A percentile compares a stretch with the other conserved stretches of the same genome.
These are phyloP conservation scores for Sitobion miscanthi DNA, from an alignment of 1,140 invertebrate genomes.

Conservation along the genomic window DNA sequence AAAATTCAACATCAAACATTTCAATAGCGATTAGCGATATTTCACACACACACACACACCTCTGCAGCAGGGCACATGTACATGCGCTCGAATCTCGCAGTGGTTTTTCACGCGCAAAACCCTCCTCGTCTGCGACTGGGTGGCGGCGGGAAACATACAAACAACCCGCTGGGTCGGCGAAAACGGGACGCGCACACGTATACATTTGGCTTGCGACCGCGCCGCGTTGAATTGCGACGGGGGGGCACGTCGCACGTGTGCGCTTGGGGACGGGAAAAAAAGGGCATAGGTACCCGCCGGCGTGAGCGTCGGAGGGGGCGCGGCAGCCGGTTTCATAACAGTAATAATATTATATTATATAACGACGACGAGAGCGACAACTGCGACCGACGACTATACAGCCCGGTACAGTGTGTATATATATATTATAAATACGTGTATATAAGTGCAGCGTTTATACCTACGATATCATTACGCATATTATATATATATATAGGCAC, in stretches of 20 bases:
- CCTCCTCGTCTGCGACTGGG: not conserved
- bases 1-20: not conserved
- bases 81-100: not conserved
- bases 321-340: constrained; percentile 43
- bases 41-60: too few relatives aligned
- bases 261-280: not conserved
- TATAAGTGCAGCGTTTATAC: not conserved
- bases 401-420: too few relatives aligned
- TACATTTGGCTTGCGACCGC: not conserved
- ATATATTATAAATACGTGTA: too few relatives aligned
- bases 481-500: too few relatives aligned
- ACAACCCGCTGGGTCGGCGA: not conserved
- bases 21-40: not conserved
- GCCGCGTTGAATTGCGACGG: not conserved
- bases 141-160: too few relatives aligned
- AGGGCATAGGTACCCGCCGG: not conserved
- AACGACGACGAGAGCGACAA: constrained; percentile 30
- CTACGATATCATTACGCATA: not conserved
- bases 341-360: constrained; percentile 27
- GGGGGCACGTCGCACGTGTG: not conserved
- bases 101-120: not conserved
- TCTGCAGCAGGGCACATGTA: too few relatives aligned
- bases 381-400: constrained; percentile 6
- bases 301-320: not conserved
- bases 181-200: not conserved